Conservation (phyloP, 2,888 invertebrate genomes). For the Micoletzkya japonica region DNA sequence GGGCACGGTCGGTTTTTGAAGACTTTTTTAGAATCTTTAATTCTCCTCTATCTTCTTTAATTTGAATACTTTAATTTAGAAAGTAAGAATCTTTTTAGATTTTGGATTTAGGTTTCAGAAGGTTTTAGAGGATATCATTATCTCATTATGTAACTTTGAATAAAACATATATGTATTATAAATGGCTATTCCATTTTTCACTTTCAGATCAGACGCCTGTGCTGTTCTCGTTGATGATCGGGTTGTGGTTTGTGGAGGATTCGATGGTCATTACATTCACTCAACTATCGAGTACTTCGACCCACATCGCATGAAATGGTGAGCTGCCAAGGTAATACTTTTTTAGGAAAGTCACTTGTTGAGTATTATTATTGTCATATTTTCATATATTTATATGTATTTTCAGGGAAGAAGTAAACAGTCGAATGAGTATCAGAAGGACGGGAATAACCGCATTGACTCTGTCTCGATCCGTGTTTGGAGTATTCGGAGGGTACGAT, state of each 20-base stretch:
- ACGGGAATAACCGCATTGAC: constrained; percentile 14
- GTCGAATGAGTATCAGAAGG: constrained; percentile 9
- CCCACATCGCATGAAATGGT: constrained; percentile 16
- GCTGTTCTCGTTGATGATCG: background rate
- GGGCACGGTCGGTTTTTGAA: no score
- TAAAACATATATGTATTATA: no score
- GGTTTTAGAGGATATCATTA: no score
- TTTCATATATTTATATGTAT: no score
- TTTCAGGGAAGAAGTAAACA: background rate
- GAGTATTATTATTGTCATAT: background rate
- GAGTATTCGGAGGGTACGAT: constrained; percentile 25
- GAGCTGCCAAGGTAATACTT: background rate
- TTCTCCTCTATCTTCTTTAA: no score
- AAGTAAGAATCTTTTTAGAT: no score
- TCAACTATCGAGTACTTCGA: constrained; percentile 15
- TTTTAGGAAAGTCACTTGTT: background rate
- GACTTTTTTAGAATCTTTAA: no score
- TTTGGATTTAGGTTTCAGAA: no score
- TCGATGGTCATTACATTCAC: constrained; percentile 15
- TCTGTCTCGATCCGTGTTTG: constrained; percentile 7
- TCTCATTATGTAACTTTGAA: no score
- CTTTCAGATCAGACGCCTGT: constrained; percentile 14
- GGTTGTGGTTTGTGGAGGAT: constrained; percentile 7
- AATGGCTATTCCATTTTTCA: no score
- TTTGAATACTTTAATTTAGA: no score